Base-by-base conservation (phyloP, 23 tunicate genomes). In the Corella eumyota region DNA sequence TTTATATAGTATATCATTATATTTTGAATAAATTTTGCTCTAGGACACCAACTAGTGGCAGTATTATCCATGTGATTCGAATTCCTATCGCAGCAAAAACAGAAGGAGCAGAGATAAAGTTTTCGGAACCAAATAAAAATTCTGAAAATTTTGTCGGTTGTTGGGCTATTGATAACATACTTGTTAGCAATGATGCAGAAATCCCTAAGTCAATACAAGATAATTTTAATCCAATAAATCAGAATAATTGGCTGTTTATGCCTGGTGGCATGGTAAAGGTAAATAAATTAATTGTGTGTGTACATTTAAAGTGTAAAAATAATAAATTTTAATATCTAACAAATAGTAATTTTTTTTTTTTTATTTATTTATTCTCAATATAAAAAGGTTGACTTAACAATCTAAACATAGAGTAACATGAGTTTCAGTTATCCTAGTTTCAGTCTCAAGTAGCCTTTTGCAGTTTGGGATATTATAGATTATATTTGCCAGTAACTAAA, bases 81-180 rank as follows among this genome's bases (percentile, higher is more conserved):
- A 31, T 86, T 2, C 85, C 95, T 4, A 46, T 20, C 19, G 70
- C 37, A 5, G 86, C 79, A 19, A 86, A 58, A 55, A 6, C 36
- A 15, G 80, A 31, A 45, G 46, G 72, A 19, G 66, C 53, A 22
- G 31, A 70, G 25, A 25, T 86, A 6, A 59, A 52, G 29, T 77
- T 74, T 71, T 71, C 80, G 17, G 79, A 86, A 36, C 52, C 60
- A 19, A n/a, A n/a, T n/a, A n/a, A n/a, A n/a, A n/a, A n/a, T n/a
- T n/a, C n/a, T n/a, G n/a, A n/a, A n/a, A n/a, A n/a, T n/a, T n/a
- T n/a, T n/a, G 60, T 30, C 40, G 78, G 84, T 1, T 86, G 95
- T 49, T 71, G 74, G 73, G 75, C 61, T 25, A 26, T 86, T 50
- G 95, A 86, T 50, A 62, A 86, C 35, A 66, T 86, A 34, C 45